Base-by-base conservation (phyloP, 2,888 invertebrate species). In the Polyploca ridens region DNA sequence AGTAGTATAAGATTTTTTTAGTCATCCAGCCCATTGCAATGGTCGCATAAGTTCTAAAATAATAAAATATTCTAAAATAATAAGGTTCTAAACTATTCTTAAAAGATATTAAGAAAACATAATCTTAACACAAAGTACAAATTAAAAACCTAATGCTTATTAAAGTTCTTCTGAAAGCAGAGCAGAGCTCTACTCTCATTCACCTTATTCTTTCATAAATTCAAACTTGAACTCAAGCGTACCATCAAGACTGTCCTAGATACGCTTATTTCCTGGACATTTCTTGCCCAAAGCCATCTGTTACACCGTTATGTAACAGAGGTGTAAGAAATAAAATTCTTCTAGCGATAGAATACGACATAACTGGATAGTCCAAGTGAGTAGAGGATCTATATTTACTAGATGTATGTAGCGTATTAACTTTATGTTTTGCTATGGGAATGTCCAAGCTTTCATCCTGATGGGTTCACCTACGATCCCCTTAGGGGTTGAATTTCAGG, bases 261-360 rank as follows among this genome's bases (percentile, higher is more conserved):
- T 69, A 75, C 74, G 79, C 69, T 75, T 76, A 80, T 85, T 84
- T 84, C 75, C 76, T 77, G 71, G 70, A 71, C 74, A 79, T 77
- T 80, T 73, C 75, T 64, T 70, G 54, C 16, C 64, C 68, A 58
- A 64, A 64, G 65, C 66, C 59, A 68, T 54, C 57, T 74, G 63
- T 77, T 71, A 76, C 75, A 73, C 73, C 60, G 69, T 63, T 66
- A 58, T 64, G 74, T 72, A 73, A 68, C 16, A 49, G 7, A 11
- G 11, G n/a, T n/a, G 7, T 8, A 16, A 49, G 16, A 46, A 46
- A n/a, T 46, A 46, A 16, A 8, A 49, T 49, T 49, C 49, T 49
- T 7, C 7, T 16, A 6, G 16, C 14, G 44, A 44, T 27, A 27
- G 27, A 16, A 16, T 8, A 38, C 11, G 10, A 27, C 27, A 27